These are phyloP conservation scores for Eristalis intricaria DNA, from an alignment of 2,888 invertebrate genomes.

Conservation along the genomic window DNA sequence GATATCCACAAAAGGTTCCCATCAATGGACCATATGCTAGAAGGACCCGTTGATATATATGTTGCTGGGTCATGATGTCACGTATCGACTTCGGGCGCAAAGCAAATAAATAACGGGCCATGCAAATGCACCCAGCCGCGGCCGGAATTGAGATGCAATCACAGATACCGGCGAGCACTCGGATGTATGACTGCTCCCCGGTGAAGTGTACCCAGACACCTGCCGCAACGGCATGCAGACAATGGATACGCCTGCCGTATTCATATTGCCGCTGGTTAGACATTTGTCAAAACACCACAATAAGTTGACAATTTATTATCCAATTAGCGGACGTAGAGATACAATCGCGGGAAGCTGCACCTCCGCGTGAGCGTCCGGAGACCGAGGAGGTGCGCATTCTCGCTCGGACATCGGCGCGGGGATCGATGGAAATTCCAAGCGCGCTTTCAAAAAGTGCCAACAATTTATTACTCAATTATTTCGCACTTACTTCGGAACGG, in stretches of 20 bases:
- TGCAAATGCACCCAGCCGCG: constrained; percentile 46
- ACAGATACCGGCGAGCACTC: constrained; percentile 38
- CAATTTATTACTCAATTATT: constrained; percentile 72
- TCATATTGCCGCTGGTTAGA: constrained; percentile 48
- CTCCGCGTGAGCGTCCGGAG: not conserved
- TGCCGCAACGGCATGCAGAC: constrained; percentile 28
- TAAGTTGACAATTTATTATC: constrained; percentile 70
- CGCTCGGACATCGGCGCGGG: constrained; percentile 32
- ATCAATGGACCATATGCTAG: constrained; percentile 23
- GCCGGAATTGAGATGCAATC: constrained; percentile 47
- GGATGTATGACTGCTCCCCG: constrained; percentile 31
- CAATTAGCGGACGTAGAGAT: constrained; percentile 63
- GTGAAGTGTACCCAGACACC: constrained; percentile 22
- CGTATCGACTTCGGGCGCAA: constrained; percentile 35
- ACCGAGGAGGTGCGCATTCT: not conserved
- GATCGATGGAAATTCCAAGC: constrained; percentile 48
- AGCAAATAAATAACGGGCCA: constrained; percentile 63
- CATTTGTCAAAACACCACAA: constrained; percentile 69
- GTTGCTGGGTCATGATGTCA: constrained; percentile 70
- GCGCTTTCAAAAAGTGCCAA: constrained; percentile 44
- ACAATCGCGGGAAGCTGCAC: constrained; percentile 25
- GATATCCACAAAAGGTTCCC: constrained; percentile 24
- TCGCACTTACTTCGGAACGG: constrained; percentile 67
- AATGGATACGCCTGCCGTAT: constrained; percentile 34
- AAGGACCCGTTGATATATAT: constrained; percentile 39